Conservation (phyloP, 2,797 vertebrate species). For the Botia kubotai region DNA sequence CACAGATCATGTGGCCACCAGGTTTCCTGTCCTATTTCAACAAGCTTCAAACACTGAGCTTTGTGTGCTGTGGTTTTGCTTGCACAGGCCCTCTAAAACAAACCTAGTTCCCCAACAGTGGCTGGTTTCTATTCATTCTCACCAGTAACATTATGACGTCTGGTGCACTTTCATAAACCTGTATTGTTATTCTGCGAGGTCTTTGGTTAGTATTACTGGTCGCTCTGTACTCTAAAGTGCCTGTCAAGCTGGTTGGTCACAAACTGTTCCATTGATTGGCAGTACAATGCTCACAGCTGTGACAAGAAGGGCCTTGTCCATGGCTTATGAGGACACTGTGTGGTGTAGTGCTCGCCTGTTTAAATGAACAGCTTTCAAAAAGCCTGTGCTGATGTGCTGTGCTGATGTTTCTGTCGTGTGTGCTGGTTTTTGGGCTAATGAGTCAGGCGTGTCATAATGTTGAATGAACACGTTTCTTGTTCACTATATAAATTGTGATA, state of each 20-base stretch:
- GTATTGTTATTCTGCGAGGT: constrained; percentile 22
- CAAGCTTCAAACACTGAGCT: constrained; percentile 49
- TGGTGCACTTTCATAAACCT: not conserved
- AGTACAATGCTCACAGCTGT: constrained; percentile 45
- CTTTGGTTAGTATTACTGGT: constrained; percentile 3
- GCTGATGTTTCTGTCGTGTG: not conserved
- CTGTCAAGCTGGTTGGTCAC: constrained; percentile 46
- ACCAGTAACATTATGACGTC: not conserved
- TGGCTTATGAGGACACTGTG: not conserved
- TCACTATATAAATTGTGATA: not conserved
- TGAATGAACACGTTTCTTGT: not conserved
- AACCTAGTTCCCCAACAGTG: not conserved
- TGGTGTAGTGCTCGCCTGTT: not conserved
- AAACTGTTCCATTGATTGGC: constrained; percentile 45
- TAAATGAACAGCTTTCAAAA: not conserved
- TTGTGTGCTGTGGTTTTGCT: constrained; percentile 60
- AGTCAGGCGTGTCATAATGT: not conserved
- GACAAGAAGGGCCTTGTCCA: constrained; percentile 11
- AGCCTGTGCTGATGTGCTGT: not conserved
- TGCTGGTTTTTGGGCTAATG: not conserved
- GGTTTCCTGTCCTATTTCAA: constrained; percentile 15
- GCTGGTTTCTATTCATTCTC: not conserved
- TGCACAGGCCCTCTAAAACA: constrained; percentile 32
- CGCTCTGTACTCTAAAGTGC: constrained; percentile 21
- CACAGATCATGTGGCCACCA: constrained; percentile 23